Percentiles rank a stretch among this genome's conserved stretches.
Conservation (phyloP, 2,113 vertebrate genomes). For the Leucosticte australis region DNA sequence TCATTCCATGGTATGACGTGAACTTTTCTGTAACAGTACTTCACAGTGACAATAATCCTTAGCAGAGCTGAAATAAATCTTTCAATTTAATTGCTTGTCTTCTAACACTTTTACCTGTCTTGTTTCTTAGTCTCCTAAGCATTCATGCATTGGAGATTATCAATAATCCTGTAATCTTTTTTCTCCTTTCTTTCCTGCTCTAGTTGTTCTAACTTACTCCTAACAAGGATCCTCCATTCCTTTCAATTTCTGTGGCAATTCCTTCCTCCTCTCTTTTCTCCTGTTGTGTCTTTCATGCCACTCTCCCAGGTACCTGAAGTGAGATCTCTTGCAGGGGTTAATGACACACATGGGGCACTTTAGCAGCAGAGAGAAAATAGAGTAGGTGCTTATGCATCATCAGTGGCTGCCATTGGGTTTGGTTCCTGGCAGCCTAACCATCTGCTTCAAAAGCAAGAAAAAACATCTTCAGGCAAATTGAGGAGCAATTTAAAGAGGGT, state of each 20-base stretch:
- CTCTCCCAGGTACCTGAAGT: not conserved
- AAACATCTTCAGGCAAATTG: not conserved
- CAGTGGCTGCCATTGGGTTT: not conserved
- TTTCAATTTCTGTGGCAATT: not conserved
- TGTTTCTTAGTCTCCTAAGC: not conserved
- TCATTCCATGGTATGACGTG: not conserved
- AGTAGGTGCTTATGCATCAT: not conserved
- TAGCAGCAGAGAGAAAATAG: not conserved
- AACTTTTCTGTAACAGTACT: not conserved
- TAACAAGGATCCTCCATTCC: not conserved
- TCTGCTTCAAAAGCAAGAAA: not conserved
- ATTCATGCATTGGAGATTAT: not conserved
- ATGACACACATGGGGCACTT: not conserved
- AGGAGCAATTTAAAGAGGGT: not conserved
- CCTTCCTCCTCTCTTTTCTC: not conserved
- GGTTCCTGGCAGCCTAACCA: not conserved
- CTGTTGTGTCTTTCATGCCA: not conserved
- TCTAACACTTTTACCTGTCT: not conserved
- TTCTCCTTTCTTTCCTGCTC: not conserved
- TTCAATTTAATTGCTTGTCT: not conserved
- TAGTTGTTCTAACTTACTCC: not conserved
- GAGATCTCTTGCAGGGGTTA: not conserved
- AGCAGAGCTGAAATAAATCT: not conserved
- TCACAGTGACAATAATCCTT: not conserved
- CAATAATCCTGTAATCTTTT: not conserved